phyloP scores from a whole-genome alignment of 2,888 invertebrate species.

The Perithous albicinctus region DNA sequence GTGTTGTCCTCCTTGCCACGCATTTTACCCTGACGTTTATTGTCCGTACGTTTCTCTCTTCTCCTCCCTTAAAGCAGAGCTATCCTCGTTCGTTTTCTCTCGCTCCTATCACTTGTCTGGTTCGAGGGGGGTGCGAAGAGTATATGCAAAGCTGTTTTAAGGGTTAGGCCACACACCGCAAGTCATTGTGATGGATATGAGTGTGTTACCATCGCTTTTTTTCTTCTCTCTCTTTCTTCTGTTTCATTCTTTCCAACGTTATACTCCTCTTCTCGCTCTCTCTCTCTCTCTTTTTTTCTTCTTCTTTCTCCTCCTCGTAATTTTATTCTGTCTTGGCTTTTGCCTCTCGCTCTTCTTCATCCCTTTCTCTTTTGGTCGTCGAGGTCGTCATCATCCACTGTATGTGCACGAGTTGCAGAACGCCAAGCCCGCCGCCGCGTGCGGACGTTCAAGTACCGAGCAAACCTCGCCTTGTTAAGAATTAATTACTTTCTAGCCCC shows the following conservation, averaged over 20 bases:
- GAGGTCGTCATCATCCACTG: slow-evolving; percentile 48
- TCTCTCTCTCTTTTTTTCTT: slow-evolving; percentile 6
- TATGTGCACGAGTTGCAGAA: slow-evolving; percentile 54
- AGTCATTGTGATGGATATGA: slow-evolving; percentile 57
- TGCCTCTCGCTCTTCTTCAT: slow-evolving; percentile 17
- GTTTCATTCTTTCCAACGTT: not conserved
- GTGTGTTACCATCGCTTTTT: slow-evolving; percentile 16
- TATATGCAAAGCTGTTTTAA: not conserved
- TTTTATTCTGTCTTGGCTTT: slow-evolving; percentile 40
- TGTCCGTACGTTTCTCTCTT: slow-evolving; percentile 19
- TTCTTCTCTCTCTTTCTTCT: slow-evolving; percentile 1
- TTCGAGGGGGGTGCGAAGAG: slow-evolving; percentile 46
- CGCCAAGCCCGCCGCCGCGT: slow-evolving; percentile 69
- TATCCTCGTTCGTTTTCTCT: not conserved
- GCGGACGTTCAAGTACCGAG: slow-evolving; percentile 74
- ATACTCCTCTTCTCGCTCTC: not conserved
- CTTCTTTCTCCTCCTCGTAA: slow-evolving; percentile 6
- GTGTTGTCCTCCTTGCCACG: slow-evolving; percentile 22
- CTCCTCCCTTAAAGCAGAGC: not conserved
- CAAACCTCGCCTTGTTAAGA: slow-evolving; percentile 77
- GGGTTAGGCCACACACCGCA: slow-evolving; percentile 25
- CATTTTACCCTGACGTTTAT: slow-evolving; percentile 30
- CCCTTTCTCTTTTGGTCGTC: slow-evolving; percentile 46
- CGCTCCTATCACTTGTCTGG: slow-evolving; percentile 15
- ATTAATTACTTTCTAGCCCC: slow-evolving; percentile 77